These are phyloP conservation scores for Eidolon helvum DNA, from an alignment of 2,113 vertebrate species.

Conservation along the genomic window DNA sequence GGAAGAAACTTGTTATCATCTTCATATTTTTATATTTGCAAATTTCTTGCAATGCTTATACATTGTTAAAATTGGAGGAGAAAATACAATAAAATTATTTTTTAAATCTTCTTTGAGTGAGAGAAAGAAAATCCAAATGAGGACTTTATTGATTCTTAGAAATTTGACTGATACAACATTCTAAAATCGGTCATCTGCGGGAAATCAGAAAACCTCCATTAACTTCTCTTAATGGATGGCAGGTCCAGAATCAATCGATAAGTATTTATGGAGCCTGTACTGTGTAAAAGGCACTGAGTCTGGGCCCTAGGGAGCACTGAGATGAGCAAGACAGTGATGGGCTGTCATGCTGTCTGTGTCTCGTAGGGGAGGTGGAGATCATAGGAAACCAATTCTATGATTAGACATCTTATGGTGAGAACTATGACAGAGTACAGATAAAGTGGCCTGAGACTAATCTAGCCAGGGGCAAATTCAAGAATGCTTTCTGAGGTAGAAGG, in stretches of 20 bases:
- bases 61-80: neutral
- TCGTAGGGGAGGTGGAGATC: neutral
- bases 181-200: conserved; percentile 6
- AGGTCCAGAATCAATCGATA: conserved; percentile 6
- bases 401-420: neutral
- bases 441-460: neutral
- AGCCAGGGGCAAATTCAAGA: neutral
- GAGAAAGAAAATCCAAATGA: neutral
- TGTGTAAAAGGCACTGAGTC: neutral
- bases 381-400: neutral
- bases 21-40: neutral
- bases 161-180: conserved; percentile 29
- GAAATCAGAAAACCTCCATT: conserved; percentile 56
- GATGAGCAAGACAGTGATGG: neutral
- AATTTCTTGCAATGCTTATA: neutral
- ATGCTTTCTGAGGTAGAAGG: neutral
- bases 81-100: neutral
- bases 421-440: neutral
- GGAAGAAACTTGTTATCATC: neutral
- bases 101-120: neutral
- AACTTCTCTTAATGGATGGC: conserved; percentile 51
- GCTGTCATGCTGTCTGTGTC: neutral
- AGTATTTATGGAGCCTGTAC: neutral
- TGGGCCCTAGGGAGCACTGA: neutral
- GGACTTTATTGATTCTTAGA: conserved; percentile 30